Percentiles rank a stretch among this genome's conserved stretches.
phyloP scores from a whole-genome alignment of 1,140 invertebrate species.

The Rhopalosiphum padi region DNA sequence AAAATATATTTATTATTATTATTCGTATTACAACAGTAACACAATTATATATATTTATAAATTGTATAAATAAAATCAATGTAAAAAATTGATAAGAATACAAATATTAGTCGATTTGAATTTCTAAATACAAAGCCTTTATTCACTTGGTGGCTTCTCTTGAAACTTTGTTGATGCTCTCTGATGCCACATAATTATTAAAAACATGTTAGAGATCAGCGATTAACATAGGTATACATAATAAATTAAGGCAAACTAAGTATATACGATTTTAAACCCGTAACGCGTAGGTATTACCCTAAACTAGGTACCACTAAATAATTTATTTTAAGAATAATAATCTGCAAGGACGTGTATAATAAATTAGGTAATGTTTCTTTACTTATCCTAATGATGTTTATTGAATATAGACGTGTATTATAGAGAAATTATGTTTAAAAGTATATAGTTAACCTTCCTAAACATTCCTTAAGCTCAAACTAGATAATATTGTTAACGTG shows the following conservation, averaged over 20 bases:
- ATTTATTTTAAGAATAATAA: slow-evolving; percentile 6
- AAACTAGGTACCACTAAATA: not conserved
- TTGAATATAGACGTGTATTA: not conserved
- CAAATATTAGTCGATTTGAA: too few relatives aligned
- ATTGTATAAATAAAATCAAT: too few relatives aligned
- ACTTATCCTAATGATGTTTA: not conserved
- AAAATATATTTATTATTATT: not conserved
- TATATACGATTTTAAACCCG: not conserved
- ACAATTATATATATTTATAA: too few relatives aligned
- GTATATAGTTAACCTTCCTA: not conserved
- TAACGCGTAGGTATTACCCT: not conserved
- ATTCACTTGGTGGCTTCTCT: too few relatives aligned
- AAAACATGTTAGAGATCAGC: not conserved
- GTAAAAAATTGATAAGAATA: too few relatives aligned
- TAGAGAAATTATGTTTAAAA: not conserved
- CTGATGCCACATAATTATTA: not conserved
- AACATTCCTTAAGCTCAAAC: not conserved
- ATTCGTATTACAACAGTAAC: too few relatives aligned
- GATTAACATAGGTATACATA: not conserved
- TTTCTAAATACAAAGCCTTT: too few relatives aligned
- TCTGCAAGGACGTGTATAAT: not conserved
- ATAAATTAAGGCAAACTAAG: not conserved
- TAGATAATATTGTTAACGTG: not conserved
- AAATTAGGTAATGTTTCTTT: not conserved
- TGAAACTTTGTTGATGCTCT: too few relatives aligned